Percentiles rank a stretch among this genome's conserved stretches.
Evolutionary conservation across 2,113 vertebrate genomes (phyloP).

Genomic region (Chroicocephalus ridibundus): DNA sequence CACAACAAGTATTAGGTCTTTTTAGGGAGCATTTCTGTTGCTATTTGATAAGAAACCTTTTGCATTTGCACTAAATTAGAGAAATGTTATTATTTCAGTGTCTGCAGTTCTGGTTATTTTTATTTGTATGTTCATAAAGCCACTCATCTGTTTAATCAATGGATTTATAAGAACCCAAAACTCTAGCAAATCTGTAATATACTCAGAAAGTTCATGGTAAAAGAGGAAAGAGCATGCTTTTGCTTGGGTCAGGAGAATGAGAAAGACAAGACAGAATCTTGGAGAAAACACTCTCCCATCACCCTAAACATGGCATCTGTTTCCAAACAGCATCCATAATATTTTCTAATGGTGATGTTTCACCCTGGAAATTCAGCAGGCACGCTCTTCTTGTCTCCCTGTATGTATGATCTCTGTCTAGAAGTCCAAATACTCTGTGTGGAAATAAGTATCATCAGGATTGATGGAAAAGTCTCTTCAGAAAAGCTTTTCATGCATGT

Average conservation of each 20-base stretch:
- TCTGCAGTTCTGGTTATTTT: neutral
- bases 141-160: neutral
- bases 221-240: neutral
- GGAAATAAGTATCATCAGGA: neutral
- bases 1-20: neutral
- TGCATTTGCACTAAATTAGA: neutral
- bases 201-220: neutral
- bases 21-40: neutral
- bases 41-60: neutral
- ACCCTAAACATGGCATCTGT: neutral
- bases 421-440: neutral
- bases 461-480: neutral
- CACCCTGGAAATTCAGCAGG: neutral
- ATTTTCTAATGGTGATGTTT: neutral
- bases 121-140: neutral
- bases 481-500: neutral
- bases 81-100: neutral
- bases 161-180: neutral
- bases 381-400: neutral
- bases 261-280: neutral
- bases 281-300: neutral
- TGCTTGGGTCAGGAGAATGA: neutral
- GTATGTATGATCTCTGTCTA: neutral
- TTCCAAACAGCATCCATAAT: neutral
- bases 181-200: neutral